Evolutionary conservation across 2,888 invertebrate genomes (phyloP).

Genomic region (Athetis lepigone): DNA sequence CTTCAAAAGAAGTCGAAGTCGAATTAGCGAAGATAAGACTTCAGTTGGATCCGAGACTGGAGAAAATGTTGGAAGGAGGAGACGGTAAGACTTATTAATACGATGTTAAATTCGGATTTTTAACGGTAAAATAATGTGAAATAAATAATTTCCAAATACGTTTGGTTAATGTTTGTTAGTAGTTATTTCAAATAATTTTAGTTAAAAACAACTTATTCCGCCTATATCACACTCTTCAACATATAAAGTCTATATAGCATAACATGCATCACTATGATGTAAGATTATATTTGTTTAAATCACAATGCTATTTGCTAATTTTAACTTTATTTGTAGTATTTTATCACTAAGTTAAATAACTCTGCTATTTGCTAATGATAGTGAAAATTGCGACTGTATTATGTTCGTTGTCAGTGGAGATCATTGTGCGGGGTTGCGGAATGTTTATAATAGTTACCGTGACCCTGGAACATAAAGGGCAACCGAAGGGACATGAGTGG

Average conservation of each 20-base stretch:
- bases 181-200: no score
- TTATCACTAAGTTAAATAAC: conserved; percentile 29
- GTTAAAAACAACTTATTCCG: no score
- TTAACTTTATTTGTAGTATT: conserved; percentile 19
- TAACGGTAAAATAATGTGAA: background rate
- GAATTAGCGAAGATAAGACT: conserved; percentile 77
- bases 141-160: no score
- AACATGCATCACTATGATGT: conserved; percentile 14
- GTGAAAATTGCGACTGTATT: conserved; percentile 3
- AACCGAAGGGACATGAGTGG: no score
- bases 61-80: conserved; percentile 70
- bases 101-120: background rate
- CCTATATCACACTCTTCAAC: background rate
- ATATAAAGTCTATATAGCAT: background rate
- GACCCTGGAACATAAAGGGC: no score
- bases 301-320: conserved; percentile 40
- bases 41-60: conserved; percentile 76
- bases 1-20: conserved; percentile 74
- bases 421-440: background rate
- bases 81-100: conserved; percentile 45
- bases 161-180: no score
- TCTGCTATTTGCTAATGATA: conserved; percentile 35
- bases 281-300: conserved; percentile 39
- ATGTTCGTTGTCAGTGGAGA: background rate
- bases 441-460: no score